Evolutionary conservation across 2,113 vertebrate species (phyloP).

Genomic region (Mus spicilegus): DNA sequence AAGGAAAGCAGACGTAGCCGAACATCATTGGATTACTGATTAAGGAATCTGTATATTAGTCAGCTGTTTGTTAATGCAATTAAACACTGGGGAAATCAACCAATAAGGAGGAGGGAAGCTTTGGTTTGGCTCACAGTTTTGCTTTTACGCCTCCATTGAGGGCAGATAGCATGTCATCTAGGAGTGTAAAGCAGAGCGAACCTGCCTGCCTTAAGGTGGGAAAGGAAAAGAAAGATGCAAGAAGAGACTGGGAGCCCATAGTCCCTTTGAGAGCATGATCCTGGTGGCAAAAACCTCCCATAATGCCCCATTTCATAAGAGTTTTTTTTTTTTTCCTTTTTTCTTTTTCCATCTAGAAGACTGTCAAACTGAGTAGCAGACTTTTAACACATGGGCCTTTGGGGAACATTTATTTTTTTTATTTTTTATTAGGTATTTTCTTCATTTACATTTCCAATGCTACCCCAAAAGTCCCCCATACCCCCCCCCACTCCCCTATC

Average conservation of each 20-base stretch:
- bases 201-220: not conserved
- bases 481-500: too few relatives aligned
- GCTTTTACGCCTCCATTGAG: not conserved
- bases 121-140: not conserved
- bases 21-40: not conserved
- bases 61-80: not conserved
- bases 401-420: not conserved
- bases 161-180: too few relatives aligned
- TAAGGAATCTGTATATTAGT: not conserved
- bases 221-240: not conserved
- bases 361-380: not conserved
- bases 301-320: not conserved
- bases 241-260: not conserved
- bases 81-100: not conserved
- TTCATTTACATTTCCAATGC: too few relatives aligned
- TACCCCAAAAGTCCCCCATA: too few relatives aligned
- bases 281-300: not conserved
- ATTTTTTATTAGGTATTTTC: too few relatives aligned
- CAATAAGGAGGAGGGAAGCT: not conserved
- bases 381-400: not conserved
- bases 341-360: not conserved
- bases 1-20: not conserved
- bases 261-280: not conserved
- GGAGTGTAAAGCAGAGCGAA: not conserved
- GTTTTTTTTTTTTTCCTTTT: not conserved